Base-by-base conservation (phyloP, 2,888 invertebrate species). In the Piscicola geometra region DNA sequence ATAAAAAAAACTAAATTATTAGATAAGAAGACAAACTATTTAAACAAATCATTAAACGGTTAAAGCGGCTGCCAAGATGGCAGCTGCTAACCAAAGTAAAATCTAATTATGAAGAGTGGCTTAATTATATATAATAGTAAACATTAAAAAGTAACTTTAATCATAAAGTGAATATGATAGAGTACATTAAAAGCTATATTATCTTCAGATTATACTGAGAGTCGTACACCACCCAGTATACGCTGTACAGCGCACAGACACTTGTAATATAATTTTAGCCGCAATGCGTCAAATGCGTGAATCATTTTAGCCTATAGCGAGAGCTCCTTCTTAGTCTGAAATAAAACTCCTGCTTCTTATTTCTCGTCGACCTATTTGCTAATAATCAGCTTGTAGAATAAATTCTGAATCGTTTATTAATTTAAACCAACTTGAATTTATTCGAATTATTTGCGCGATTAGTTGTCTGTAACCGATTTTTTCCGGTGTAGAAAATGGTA, bases 241-340 rank as follows among this genome's bases (percentile, higher is more conserved):
- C 21, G 32, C n/a, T 30, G 12, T 35, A 41, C 47, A 41, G 41
- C 47, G n/a, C 25, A 69, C 41, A 21, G 30, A 69, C 69, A 41
- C 47, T 69, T 35, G 69, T 69, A 69, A 47, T 47, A 47, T 69
- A 41, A 71, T 50, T 73, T 56, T 52, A 73, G 50, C 60, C 64
- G 73, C 73, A 73, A 64, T 73, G 73, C 73, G 73, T 73, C 73
- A 73, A 73, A 73, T 30, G 73, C 64, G 36, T 73, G 73, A 73
- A 56, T 73, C 73, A 73, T 73, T 56, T 32, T 60, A 33, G 33
- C 30, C 41, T 70, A 67, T 67, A 67, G 67, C 67, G 12, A 5
- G 5, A 67, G 33, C 67, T 33, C 30, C 9, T 67, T 67, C 33
- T 5, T 67, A 67, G 3, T 33, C 32, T 21, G 35, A 28, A 64